phyloP scores from a whole-genome alignment of 2,888 invertebrate genomes.

The Pocota personata region DNA sequence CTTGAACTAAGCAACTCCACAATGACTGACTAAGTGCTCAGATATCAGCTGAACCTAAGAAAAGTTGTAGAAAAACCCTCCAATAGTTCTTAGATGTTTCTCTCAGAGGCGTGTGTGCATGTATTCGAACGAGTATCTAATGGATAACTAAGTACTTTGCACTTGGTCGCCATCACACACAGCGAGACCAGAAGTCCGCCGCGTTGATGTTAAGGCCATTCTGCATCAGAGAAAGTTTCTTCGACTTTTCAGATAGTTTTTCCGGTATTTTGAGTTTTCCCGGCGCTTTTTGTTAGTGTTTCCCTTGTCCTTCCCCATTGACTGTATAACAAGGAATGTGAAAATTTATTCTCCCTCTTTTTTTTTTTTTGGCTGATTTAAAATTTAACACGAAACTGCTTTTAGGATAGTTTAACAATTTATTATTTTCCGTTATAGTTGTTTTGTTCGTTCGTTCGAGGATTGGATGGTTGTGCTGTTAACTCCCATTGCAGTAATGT shows the following conservation, averaged over 20 bases:
- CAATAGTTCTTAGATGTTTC: constrained; percentile 14
- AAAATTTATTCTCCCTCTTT: constrained; percentile 26
- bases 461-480: constrained; percentile 1
- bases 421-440: constrained; percentile 65
- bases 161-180: constrained; percentile 63
- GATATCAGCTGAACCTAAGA: constrained; percentile 27
- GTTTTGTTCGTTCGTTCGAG: constrained; percentile 16
- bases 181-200: constrained; percentile 22
- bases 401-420: constrained; percentile 73
- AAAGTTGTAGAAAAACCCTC: constrained; percentile 11
- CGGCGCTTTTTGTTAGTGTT: constrained; percentile 17
- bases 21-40: constrained; percentile 41
- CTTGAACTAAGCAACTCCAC: not conserved
- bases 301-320: not conserved
- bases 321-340: constrained; percentile 17
- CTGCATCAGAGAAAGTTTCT: constrained; percentile 48
- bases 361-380: constrained; percentile 46
- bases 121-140: constrained; percentile 69
- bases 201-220: constrained; percentile 33
- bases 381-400: constrained; percentile 73
- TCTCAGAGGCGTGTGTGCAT: constrained; percentile 48
- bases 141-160: constrained; percentile 72
- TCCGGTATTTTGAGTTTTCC: constrained; percentile 49
- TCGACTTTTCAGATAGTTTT: constrained; percentile 63
- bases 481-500: constrained; percentile 58